Conservation (phyloP, 2,113 vertebrate species). For the Irena cyanogastra region DNA sequence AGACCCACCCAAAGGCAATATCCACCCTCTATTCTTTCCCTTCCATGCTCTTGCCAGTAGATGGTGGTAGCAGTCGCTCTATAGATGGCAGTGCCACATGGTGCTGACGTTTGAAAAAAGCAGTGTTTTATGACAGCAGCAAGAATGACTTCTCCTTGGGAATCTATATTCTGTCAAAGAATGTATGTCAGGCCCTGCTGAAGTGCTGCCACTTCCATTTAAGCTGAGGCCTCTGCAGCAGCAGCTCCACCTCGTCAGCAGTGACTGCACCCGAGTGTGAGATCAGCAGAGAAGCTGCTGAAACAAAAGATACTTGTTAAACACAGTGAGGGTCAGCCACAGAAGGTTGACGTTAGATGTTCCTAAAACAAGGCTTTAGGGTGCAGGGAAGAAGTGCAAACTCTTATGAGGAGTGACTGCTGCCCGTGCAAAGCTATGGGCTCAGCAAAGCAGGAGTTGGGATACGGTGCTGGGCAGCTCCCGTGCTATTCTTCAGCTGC, state of each 20-base stretch:
- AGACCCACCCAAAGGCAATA: not conserved
- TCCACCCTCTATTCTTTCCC: not conserved
- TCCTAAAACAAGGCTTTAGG: constrained; percentile 3
- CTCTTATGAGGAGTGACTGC: not conserved
- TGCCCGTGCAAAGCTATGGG: rapidly evolving
- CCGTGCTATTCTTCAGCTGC: rapidly evolving
- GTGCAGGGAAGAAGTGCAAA: not conserved
- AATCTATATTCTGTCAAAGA: constrained; percentile 57
- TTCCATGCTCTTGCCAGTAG: not conserved
- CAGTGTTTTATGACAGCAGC: constrained; percentile 52
- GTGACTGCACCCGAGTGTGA: not conserved
- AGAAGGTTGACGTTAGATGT: not conserved
- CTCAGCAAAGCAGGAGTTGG: not conserved
- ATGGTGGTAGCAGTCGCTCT: constrained; percentile 15
- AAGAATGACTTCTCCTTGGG: constrained; percentile 52
- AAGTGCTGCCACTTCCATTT: constrained; percentile 55
- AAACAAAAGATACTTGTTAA: constrained; percentile 50
- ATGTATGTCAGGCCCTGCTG: constrained; percentile 21
- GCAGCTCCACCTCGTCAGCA: constrained; percentile 27
- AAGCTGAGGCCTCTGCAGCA: constrained; percentile 3
- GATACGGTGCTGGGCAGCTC: rapidly evolving
- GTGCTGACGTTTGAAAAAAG: not conserved
- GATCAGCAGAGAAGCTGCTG: constrained; percentile 18
- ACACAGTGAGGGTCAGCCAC: constrained; percentile 33
- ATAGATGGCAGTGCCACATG: not conserved